Evolutionary conservation across 2,888 invertebrate species (phyloP), one percentile per base, ranked within the genome.

Genomic region (Miltochrista miniata): DNA sequence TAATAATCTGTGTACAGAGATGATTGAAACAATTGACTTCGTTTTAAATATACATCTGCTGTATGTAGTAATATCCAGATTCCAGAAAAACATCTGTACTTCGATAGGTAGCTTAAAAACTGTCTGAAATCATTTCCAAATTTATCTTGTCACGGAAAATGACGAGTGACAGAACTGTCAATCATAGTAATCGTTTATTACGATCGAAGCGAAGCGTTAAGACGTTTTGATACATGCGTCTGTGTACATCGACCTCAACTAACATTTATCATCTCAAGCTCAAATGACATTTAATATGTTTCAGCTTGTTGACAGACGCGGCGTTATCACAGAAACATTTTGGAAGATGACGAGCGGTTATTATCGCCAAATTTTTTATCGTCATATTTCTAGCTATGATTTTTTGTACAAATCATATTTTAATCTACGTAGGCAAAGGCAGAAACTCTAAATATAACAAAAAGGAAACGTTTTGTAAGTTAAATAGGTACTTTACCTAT

Each of bases 211-310:
- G 67, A 61, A 66, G 70, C 74, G 67, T 59, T 72, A 75, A 73
- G 69, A 72, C 67, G 68, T 48, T 59, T 24, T 66, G 71, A 68
- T 74, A 70, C 66, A 65, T 33, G 44, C 24, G 37, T 37, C 40
- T 76, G 68, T 71, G 70, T 65, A 42, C 68, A 62, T 64, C 80
- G 72, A 80, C 77, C 76, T 80, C 76, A 67, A 68, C 70, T 70
- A 76, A 81, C 89, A 89, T 90, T 86, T 84, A 90, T 90, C 90
- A 90, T 86, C 81, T 72, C 68, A 76, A 76, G 80, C 81, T 72
- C 68, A 76, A 76, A 80, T 77, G 83, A 84, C 77, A 82, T 87
- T 86, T 90, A 90, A 90, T 90, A 90, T 89, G 86, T 89, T 88
- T 79, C 74, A 80, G 71, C 70, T 68, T 68, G 79, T 72, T 83